Conservation (phyloP, 2,113 vertebrate species). For the Microtus richardsoni region DNA sequence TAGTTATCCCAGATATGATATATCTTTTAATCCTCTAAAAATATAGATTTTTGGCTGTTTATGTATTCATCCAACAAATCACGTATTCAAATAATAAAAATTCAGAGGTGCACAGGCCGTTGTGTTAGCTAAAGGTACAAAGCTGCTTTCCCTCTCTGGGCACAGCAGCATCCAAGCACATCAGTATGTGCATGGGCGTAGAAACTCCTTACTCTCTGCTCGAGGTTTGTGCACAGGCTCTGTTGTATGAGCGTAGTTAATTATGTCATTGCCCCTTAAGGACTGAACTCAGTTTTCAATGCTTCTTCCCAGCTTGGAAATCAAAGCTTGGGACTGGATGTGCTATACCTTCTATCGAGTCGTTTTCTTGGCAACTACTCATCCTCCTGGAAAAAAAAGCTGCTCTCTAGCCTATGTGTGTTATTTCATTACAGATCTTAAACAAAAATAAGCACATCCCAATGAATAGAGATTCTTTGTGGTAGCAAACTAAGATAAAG, state of each 20-base stretch:
- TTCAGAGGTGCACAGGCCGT: background rate
- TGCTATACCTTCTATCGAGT: background rate
- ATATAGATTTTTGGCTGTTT: constrained; percentile 20
- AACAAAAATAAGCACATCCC: background rate
- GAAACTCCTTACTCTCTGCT: background rate
- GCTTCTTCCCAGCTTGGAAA: background rate
- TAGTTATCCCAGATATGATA: background rate
- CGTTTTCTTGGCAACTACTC: background rate
- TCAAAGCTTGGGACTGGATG: background rate
- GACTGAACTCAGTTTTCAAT: background rate
- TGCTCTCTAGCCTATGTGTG: background rate
- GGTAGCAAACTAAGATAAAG: background rate
- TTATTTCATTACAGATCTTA: background rate
- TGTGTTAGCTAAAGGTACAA: accelerated
- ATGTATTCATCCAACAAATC: background rate
- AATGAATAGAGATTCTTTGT: background rate
- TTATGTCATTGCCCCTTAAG: background rate
- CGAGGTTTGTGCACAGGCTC: background rate
- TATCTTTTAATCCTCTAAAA: background rate
- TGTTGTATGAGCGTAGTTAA: background rate
- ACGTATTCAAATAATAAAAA: background rate
- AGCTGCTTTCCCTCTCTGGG: background rate
- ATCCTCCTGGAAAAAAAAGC: background rate
- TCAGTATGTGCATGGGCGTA: background rate
- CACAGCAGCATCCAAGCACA: background rate